Evolutionary conservation across 2,113 vertebrate genomes (phyloP).

Genomic region (Bettongia penicillata): DNA sequence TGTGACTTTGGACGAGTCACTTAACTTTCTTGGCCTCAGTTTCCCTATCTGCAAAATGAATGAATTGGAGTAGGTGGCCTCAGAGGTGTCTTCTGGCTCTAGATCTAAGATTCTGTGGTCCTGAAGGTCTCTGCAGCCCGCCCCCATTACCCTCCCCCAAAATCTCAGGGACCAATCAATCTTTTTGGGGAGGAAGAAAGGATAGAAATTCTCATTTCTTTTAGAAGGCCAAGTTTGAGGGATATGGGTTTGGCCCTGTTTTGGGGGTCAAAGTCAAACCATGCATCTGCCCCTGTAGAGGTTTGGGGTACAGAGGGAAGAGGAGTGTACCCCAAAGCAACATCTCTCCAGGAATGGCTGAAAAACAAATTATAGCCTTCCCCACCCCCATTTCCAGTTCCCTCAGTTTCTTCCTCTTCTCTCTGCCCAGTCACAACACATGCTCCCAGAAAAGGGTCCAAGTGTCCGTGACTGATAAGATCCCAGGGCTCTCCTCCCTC

Average conservation of each 20-base stretch:
- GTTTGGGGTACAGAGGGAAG: background rate
- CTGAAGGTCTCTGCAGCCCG: background rate
- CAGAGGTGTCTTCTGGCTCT: background rate
- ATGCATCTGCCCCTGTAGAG: background rate
- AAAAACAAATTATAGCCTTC: background rate
- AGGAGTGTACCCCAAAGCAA: background rate
- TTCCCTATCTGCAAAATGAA: background rate
- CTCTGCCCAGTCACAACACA: background rate
- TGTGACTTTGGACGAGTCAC: background rate
- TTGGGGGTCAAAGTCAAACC: background rate
- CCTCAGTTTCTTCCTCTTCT: background rate
- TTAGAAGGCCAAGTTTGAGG: background rate
- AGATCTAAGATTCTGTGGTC: background rate
- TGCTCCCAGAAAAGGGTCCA: background rate
- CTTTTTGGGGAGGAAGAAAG: background rate
- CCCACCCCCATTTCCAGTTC: background rate
- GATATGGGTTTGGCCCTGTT: background rate
- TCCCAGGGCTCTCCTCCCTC: background rate
- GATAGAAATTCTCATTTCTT: background rate
- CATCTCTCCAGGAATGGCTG: background rate
- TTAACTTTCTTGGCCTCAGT: background rate
- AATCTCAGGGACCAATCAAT: background rate
- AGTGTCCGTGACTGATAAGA: background rate
- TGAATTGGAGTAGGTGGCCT: background rate
- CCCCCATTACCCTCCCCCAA: background rate